Base-by-base conservation (phyloP, 1,140 invertebrate species). In the Ericerus pela region DNA sequence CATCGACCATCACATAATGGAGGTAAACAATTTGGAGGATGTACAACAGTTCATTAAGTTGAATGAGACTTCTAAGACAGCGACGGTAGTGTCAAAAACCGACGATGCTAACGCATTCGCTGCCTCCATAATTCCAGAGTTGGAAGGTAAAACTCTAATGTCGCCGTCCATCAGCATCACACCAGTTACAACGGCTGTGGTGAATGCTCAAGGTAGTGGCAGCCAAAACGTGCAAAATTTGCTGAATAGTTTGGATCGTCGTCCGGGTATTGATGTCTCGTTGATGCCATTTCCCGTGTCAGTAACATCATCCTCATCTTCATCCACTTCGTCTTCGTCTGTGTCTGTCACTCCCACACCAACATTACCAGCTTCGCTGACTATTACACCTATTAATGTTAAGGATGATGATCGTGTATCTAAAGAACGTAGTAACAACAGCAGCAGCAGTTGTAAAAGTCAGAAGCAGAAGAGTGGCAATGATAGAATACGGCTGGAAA, bases 111-210 rank as follows among this genome's bases (percentile, higher is more conserved):
- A 75, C 66, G 18, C 73, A 66, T 61, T 69, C 2, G 57, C 62
- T 24, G 61, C 62, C 3, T 63, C 66, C 16, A 64, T 68, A 29
- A 58, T 69, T 14, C 57, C 67, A 4, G 67, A 68, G 59, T 59
- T 70, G 27, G 68, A 68, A 58, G 67, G 66, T 56, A 66, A 67
- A 58, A 65, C 59, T 58, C 51, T 82, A 61, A 74, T 80, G 18
- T 77, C 80, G 28, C 80, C 84, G 0, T 82, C 80, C 24, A 79
- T 86, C n/a, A 85, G 82, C 67, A 86, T 87, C 29, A 85, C 83
- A 8, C 84, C 84, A 5, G 81, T 86, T 55, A 73, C 75, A 55
- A 67, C 74, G 58, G 67, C 61, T 29, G 63, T 68, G 0, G 63
- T 65, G 0, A 65, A 60, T 38, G 59, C 68, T 4, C 63, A 84